Evolutionary conservation across 2,888 invertebrate genomes (phyloP), one percentile per base, ranked within the genome.

Genomic region (Trissolcus brochymenae): DNA sequence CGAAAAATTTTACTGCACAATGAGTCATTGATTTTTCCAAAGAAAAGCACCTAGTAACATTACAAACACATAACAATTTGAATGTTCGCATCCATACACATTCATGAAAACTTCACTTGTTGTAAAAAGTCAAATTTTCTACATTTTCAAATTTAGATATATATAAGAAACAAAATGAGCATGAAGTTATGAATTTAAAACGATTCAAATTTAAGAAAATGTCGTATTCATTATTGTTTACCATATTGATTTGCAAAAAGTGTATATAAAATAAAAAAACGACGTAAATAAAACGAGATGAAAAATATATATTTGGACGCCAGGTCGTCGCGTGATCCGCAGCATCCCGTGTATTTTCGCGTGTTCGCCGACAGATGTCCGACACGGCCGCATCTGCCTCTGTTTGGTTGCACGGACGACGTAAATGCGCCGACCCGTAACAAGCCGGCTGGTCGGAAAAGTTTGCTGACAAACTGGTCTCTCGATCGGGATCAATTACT

Each of bases 291-390:
- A 9, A 21, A 51, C 4, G 51, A 46, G 46, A 46, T 46, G 51
- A 9, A 46, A 19, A 51, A 43, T 6, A 43, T 6, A 43, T 4
- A 50, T 74, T 74, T 53, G 56, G 50, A 16, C 40, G 53, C 40
- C 59, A 13, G 61, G 55, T 66, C 25, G 55, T 13, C 56, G 55
- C 7, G 51, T 59, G 19, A 40, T 46, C 41, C 57, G 76, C 75
- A 78, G 57, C 78, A 75, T 80, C 77, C 78, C 76, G 80, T 66
- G 81, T 85, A 84, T 84, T 85, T 86, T 86, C 84, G 86, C 84
- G 82, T 82, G 82, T 82, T 79, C 76, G 60, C 71, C 82, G 84
- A 84, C 86, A 86, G 86, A 85, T 85, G 86, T 84, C 81, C 65
- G 71, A 53, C 62, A 53, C 71, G 29, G 25, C 43, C n/a, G 55